A percentile compares a stretch with the other conserved stretches of the same genome.
These are phyloP conservation scores for Cololabis saira DNA, from an alignment of 2,113 vertebrate species.

Conservation along the genomic window DNA sequence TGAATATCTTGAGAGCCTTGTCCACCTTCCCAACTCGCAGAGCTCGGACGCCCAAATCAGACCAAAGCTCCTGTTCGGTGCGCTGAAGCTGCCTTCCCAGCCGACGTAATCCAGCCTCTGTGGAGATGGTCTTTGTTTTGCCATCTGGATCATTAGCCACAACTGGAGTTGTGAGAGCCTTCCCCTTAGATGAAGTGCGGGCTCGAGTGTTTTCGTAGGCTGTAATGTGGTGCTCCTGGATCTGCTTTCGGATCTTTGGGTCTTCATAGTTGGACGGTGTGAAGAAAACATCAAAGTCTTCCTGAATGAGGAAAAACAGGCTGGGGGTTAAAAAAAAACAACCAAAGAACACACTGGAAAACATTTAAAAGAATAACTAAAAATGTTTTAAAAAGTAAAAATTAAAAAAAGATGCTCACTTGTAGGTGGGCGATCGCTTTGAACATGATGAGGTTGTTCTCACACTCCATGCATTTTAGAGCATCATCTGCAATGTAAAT, in stretches of 20 bases:
- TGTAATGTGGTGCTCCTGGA: slow-evolving; percentile 86
- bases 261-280: slow-evolving; percentile 86
- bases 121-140: slow-evolving; percentile 64
- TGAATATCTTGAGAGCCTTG: slow-evolving; percentile 87
- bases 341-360: background rate
- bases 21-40: slow-evolving; percentile 84
- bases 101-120: slow-evolving; percentile 80
- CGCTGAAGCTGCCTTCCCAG: slow-evolving; percentile 85
- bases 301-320: slow-evolving; percentile 71
- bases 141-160: slow-evolving; percentile 67
- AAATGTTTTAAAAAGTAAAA: background rate
- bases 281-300: slow-evolving; percentile 90
- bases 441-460: slow-evolving; percentile 86
- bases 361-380: background rate
- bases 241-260: slow-evolving; percentile 76
- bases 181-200: slow-evolving; percentile 38
- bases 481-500: slow-evolving; percentile 79
- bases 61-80: slow-evolving; percentile 85
- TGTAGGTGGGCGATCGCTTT: slow-evolving; percentile 87
- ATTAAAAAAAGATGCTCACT: slow-evolving; percentile 66
- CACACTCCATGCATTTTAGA: slow-evolving; percentile 84
- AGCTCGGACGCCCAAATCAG: slow-evolving; percentile 85
- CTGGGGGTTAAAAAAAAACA: background rate
- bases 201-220: slow-evolving; percentile 79
- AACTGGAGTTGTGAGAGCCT: slow-evolving; percentile 24